Evolutionary conservation across 2,797 vertebrate genomes (phyloP).

Genomic region (Rhadinocentrus ornatus): DNA sequence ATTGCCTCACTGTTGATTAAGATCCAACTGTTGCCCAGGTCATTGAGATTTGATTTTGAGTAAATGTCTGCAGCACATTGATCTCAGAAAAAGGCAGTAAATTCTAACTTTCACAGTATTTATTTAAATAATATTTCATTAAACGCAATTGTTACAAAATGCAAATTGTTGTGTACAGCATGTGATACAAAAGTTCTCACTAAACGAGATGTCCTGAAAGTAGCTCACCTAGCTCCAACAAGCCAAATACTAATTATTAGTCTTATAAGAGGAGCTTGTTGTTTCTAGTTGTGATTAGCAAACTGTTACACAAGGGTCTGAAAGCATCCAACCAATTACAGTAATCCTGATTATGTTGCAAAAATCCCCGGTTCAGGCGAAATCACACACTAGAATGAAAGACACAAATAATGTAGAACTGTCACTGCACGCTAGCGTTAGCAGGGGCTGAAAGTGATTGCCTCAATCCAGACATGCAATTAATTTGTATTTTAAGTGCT

Average conservation of each 20-base stretch:
- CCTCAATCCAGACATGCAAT: conserved; percentile 55
- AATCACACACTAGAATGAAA: conserved; percentile 7
- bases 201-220: conserved; percentile 11
- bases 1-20: conserved; percentile 13
- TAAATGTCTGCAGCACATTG: not conserved
- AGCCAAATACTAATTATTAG: conserved; percentile 1
- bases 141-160: not conserved
- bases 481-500: conserved; percentile 46
- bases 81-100: not conserved
- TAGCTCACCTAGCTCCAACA: conserved; percentile 1
- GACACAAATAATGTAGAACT: conserved; percentile 16
- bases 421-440: conserved; percentile 22
- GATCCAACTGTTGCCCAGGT: not conserved
- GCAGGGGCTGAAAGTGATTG: conserved; percentile 33
- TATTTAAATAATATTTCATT: not conserved
- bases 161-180: not conserved
- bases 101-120: not conserved
- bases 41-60: not conserved
- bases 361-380: conserved; percentile 32
- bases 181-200: not conserved
- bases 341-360: conserved; percentile 39
- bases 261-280: conserved; percentile 1
- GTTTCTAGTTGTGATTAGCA: conserved; percentile 10
- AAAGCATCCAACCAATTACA: conserved; percentile 29
- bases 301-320: not conserved